Evolutionary conservation across 1,140 invertebrate species (phyloP).

Genomic region (Centruroides sculpturatus): DNA sequence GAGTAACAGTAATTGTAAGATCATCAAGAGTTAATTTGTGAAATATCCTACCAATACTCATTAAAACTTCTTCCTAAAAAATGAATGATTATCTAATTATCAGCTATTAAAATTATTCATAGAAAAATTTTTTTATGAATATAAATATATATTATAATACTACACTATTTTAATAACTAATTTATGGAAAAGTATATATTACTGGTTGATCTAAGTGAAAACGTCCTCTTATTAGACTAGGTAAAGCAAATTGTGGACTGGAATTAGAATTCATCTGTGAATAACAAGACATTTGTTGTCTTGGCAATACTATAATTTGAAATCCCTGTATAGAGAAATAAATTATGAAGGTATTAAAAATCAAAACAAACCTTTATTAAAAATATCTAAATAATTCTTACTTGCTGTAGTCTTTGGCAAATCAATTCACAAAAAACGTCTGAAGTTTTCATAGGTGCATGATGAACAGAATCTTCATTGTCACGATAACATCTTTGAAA

Average conservation of each 20-base stretch:
- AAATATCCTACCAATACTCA: constrained; percentile 90
- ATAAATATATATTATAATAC: background rate
- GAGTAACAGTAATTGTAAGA: constrained; percentile 75
- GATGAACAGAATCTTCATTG: constrained; percentile 23
- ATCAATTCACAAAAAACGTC: constrained; percentile 84
- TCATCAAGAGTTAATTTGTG: constrained; percentile 72
- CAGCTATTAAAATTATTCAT: no score
- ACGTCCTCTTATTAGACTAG: constrained; percentile 4
- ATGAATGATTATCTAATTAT: background rate
- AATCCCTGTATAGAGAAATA: constrained; percentile 48
- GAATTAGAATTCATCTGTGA: constrained; percentile 4
- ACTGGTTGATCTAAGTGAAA: background rate
- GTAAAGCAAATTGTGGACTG: constrained; percentile 7
- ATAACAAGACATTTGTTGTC: constrained; percentile 8
- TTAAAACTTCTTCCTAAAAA: constrained; percentile 47
- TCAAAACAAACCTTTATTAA: background rate
- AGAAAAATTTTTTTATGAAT: no score
- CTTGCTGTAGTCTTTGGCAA: constrained; percentile 74
- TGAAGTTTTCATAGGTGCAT: constrained; percentile 54
- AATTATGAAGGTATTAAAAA: background rate
- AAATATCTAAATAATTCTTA: constrained; percentile 12
- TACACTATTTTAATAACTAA: no score
- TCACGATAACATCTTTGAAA: constrained; percentile 13
- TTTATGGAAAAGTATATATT: background rate
- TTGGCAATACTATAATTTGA: constrained; percentile 52